Evolutionary conservation across 2,113 vertebrate genomes (phyloP).

Genomic region (Drymodes brunneopygia): DNA sequence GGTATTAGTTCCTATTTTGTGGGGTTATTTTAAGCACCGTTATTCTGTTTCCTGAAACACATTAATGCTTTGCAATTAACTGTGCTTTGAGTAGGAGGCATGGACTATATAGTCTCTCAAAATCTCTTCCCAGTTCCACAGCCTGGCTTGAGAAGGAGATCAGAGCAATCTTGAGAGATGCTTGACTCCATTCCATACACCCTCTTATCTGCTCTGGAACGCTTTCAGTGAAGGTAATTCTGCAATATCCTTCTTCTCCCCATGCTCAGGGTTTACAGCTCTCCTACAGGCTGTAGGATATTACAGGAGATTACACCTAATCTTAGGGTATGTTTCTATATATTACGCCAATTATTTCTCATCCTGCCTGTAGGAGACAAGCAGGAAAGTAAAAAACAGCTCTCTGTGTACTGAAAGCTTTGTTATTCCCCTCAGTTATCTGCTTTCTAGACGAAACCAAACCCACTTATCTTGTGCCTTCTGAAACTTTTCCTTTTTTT

Average conservation of each 20-base stretch:
- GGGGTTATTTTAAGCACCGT: background rate
- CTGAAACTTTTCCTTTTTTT: conserved; percentile 11
- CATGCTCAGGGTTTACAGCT: background rate
- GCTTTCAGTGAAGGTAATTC: background rate
- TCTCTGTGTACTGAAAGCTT: background rate
- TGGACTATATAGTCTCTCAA: background rate
- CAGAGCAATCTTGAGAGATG: background rate
- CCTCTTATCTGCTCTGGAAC: background rate
- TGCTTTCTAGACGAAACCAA: conserved; percentile 17
- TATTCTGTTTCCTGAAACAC: background rate
- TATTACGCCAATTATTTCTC: background rate
- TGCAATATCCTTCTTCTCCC: background rate
- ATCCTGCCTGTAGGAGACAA: background rate
- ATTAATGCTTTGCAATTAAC: background rate
- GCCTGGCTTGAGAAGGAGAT: background rate
- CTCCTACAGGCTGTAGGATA: background rate
- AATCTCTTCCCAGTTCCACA: background rate
- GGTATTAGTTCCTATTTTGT: background rate
- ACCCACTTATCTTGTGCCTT: background rate
- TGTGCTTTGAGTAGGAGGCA: background rate
- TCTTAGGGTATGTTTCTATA: background rate
- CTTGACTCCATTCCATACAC: background rate
- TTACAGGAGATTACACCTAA: background rate
- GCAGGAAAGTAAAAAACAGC: background rate
- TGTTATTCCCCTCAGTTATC: background rate